Conservation (phyloP, 2,888 invertebrate species). For the Drosophila peninsularis region DNA sequence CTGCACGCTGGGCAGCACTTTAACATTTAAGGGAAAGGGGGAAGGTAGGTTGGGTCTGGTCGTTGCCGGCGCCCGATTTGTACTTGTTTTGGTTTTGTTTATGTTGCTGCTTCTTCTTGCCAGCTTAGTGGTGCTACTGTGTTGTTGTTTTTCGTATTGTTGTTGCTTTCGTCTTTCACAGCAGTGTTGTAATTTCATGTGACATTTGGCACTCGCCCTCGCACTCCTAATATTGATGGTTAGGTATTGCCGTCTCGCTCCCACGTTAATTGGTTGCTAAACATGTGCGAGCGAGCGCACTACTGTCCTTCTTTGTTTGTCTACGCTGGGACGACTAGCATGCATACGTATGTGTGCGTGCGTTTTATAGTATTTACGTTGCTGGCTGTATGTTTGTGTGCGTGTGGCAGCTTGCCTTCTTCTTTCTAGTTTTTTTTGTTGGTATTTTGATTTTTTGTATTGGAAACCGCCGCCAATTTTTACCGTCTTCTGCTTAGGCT, state of each 20-base stretch:
- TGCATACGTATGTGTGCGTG: conserved; percentile 22
- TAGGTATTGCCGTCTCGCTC: conserved; percentile 54
- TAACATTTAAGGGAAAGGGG: conserved; percentile 34
- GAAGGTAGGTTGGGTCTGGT: neutral
- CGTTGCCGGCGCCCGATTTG: conserved; percentile 46
- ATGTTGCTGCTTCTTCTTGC: conserved; percentile 62
- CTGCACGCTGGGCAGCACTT: conserved; percentile 63
- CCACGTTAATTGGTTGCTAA: conserved; percentile 33
- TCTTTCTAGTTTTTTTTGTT: conserved; percentile 46
- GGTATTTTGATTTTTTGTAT: conserved; percentile 57
- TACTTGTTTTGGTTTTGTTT: conserved; percentile 63
- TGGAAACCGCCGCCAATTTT: conserved; percentile 58
- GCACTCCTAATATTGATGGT: conserved; percentile 52
- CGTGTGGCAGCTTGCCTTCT: conserved; percentile 46
- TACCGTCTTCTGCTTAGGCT: conserved; percentile 18
- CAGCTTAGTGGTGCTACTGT: conserved; percentile 37
- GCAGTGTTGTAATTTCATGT: conserved; percentile 67
- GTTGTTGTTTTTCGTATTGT: conserved; percentile 33
- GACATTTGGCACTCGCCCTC: conserved; percentile 75
- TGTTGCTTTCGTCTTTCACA: conserved; percentile 43
- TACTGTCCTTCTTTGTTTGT: conserved; percentile 53
- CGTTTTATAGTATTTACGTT: conserved; percentile 50
- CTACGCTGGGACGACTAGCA: conserved; percentile 32
- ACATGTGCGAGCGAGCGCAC: conserved; percentile 42
- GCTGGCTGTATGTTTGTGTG: conserved; percentile 19